Conservation (phyloP, 2,888 invertebrate species). For the Villa cingulata region DNA sequence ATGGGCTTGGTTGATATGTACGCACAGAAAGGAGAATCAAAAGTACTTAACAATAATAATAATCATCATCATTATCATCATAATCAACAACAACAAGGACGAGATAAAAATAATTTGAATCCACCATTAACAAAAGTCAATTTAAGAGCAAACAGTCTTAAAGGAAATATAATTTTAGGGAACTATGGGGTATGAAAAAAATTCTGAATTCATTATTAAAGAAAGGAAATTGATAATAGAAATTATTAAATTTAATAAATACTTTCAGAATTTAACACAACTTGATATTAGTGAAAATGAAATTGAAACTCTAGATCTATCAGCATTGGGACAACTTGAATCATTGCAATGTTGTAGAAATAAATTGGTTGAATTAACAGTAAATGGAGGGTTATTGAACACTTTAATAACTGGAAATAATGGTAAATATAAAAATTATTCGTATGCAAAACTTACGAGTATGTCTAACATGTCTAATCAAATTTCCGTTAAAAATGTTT, state of each 20-base stretch:
- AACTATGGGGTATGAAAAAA: conserved; percentile 58
- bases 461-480: no score
- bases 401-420: conserved; percentile 70
- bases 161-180: conserved; percentile 71
- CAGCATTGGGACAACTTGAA: conserved; percentile 62
- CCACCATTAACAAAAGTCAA: conserved; percentile 57
- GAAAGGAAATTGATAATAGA: background rate
- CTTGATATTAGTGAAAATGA: conserved; percentile 73
- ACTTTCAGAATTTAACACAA: conserved; percentile 64
- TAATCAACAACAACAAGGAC: background rate
- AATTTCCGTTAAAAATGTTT: background rate
- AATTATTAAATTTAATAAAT: no score
- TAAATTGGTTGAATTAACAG: conserved; percentile 55
- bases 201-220: no score
- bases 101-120: conserved; percentile 11
- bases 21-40: conserved; percentile 10
- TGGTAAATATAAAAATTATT: conserved; percentile 40
- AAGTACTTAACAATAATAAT: conserved; percentile 8
- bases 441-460: no score
- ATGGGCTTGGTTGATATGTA: conserved; percentile 25
- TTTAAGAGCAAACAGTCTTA: conserved; percentile 59
- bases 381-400: conserved; percentile 64
- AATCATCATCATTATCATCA: no score
- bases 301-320: conserved; percentile 68
- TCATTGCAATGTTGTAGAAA: conserved; percentile 67